Evolutionary conservation across 2,888 invertebrate genomes (phyloP), one percentile per base, ranked within the genome.

Genomic region (Cantharis flavilabris): DNA sequence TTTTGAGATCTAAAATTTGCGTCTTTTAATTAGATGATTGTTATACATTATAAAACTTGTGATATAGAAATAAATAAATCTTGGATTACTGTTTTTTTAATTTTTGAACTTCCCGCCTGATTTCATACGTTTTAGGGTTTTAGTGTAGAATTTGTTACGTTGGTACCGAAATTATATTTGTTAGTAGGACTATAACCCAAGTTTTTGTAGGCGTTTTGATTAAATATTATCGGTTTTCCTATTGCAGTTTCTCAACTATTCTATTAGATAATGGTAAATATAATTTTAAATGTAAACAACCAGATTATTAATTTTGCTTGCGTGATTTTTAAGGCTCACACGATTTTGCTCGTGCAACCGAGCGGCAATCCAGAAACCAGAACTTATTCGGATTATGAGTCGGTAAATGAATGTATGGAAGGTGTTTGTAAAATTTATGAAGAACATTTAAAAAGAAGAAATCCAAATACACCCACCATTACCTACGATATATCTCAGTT

Each of bases 381-480:
- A 80, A 99, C 99, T 0, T 99, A 98, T 89, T 97, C 97, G 0
- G 99, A 99, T 88, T 99, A 98, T 86, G 99, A 99, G 87, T 97
- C 97, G 78, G 95, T 98, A 9, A 98, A 98, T 85, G 98, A 98
- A 85, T 98, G 98, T 86, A 95, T 99, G 95, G 98, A 99, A 90
- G 98, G 98, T 49, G 98, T 99, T 11, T 99, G 99, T 88, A 98
- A 98, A 90, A 99, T 99, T 81, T 99, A 98, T 86, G 99, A 99
- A 86, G 99, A 99, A 86, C 99, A 99, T 88, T 89, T 99, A 82
- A 99, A 99, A 87, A 92, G 96, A 77, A 92, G 96, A 84, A 98
- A 99, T 87, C 99, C 99, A 0, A 95, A 97, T 86, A 96, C 97
- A 14, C 97, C 98, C 0, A 97, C 97, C 1, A 99, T 99, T 79